These are phyloP conservation scores for Struthio camelus DNA, from an alignment of 2,113 vertebrate genomes.

Conservation along the genomic window DNA sequence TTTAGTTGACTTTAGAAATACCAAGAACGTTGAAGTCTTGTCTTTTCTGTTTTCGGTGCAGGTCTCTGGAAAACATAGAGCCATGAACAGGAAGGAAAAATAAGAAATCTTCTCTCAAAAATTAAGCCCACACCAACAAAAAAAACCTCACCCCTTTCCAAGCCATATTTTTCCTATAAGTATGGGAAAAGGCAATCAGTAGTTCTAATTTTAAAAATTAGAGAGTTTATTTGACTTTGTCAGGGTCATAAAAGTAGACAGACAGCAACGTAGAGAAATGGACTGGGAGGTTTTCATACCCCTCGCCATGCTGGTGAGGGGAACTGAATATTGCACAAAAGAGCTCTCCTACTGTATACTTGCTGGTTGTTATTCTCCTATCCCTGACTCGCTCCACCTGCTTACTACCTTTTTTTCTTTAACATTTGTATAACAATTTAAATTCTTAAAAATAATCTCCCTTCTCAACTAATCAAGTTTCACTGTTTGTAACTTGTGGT, in stretches of 20 bases:
- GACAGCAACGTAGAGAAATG: not conserved
- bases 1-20: not conserved
- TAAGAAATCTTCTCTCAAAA: slow-evolving; percentile 12
- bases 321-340: not conserved
- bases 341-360: not conserved
- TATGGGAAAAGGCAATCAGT: slow-evolving; percentile 14
- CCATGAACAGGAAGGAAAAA: not conserved
- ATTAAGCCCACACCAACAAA: not conserved
- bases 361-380: not conserved
- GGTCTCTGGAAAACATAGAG: not conserved
- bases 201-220: not conserved
- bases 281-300: not conserved
- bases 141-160: not conserved
- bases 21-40: not conserved
- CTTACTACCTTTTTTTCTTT: not conserved
- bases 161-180: slow-evolving; percentile 5
- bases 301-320: not conserved
- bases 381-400: no score
- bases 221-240: not conserved
- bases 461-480: not conserved
- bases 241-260: not conserved
- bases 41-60: not conserved
- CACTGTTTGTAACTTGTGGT: not conserved
- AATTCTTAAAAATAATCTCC: not conserved
- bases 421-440: not conserved